Percentiles rank a stretch among this genome's conserved stretches.
Conservation (phyloP, 2,113 vertebrate genomes). For the Petrocephalus zakoni region DNA sequence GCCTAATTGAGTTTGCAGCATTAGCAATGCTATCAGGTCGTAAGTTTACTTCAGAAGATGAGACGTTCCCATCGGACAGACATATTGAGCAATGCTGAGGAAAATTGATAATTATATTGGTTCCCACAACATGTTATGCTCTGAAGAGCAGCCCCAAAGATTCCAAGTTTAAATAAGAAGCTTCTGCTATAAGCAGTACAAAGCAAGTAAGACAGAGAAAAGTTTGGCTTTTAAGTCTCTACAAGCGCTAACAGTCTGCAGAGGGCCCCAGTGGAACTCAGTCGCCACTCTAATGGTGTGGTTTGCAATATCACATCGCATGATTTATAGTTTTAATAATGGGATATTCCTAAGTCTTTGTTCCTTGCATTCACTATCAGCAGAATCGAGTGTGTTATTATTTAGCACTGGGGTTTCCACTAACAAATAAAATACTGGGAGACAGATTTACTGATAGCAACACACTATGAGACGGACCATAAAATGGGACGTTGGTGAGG, state of each 20-base stretch:
- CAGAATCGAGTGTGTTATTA: not conserved
- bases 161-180: constrained; percentile 57
- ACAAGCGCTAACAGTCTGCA: constrained; percentile 39
- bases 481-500: not conserved
- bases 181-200: constrained; percentile 55
- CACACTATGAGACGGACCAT: not conserved
- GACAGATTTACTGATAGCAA: constrained; percentile 1
- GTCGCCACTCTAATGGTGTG: constrained; percentile 57
- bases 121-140: constrained; percentile 49
- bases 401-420: not conserved
- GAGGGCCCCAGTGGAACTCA: constrained; percentile 32
- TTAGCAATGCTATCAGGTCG: not conserved
- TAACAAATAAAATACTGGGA: not conserved
- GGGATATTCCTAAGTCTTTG: constrained; percentile 35
- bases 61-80: constrained; percentile 1
- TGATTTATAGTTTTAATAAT: constrained; percentile 44
- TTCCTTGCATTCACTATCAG: not conserved
- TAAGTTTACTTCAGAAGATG: not conserved
- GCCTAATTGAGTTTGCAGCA: not conserved
- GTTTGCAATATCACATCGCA: constrained; percentile 49
- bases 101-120: constrained; percentile 40
- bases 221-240: constrained; percentile 55
- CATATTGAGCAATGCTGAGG: constrained; percentile 25
- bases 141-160: constrained; percentile 42
- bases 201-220: constrained; percentile 61